Conservation (phyloP, 2,797 vertebrate genomes). For the Gymnoscopelus microlampas region DNA sequence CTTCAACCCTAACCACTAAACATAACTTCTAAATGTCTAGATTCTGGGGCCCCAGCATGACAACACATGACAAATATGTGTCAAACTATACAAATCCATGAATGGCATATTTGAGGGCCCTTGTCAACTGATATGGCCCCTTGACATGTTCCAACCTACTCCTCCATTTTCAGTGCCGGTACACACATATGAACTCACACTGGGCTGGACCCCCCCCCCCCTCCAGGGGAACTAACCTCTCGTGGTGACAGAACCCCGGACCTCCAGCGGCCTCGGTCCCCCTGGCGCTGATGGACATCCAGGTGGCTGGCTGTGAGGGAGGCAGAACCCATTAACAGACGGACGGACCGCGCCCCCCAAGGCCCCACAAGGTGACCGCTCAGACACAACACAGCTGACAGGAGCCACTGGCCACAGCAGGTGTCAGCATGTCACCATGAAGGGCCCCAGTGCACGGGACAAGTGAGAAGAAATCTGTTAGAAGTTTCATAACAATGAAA, state of each 20-base stretch:
- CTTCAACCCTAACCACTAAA: no score
- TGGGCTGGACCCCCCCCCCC: not conserved
- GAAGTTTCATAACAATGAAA: no score
- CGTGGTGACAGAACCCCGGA: slow-evolving; percentile 29
- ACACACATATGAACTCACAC: no score
- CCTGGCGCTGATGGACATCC: slow-evolving; percentile 63
- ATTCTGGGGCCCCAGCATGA: no score
- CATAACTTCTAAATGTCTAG: no score
- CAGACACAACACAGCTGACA: slow-evolving; percentile 69
- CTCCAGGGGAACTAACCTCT: slow-evolving; percentile 35
- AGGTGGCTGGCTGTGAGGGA: slow-evolving; percentile 65
- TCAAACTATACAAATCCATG: no score
- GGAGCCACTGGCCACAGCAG: slow-evolving; percentile 18
- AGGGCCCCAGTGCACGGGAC: slow-evolving; percentile 23
- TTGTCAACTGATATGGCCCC: no score
- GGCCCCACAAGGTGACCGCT: slow-evolving; percentile 45
- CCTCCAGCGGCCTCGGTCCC: slow-evolving; percentile 27
- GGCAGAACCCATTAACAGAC: slow-evolving; percentile 64
- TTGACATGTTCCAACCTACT: no score
- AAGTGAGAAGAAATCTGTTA: no score
- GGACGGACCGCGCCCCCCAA: slow-evolving; percentile 41
- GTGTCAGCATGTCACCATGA: slow-evolving; percentile 52
- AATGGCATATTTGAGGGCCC: no score
- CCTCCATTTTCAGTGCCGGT: no score
- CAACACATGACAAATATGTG: no score